These are phyloP conservation scores for Scolopax mira DNA, from an alignment of 2,113 vertebrate species.

Conservation along the genomic window DNA sequence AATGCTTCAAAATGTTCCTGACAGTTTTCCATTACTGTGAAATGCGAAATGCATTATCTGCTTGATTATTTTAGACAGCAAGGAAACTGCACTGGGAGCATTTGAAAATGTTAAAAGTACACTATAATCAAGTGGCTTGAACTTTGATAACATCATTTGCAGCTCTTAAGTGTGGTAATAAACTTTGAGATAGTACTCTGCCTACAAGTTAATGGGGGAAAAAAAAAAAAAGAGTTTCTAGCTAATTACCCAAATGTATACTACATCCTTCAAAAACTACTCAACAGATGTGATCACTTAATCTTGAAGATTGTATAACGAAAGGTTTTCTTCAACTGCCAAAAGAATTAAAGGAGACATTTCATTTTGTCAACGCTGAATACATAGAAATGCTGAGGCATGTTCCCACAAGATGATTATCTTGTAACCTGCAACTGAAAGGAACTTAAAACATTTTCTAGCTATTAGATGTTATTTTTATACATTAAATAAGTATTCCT, in stretches of 20 bases:
- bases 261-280: neutral
- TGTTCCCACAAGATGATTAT: neutral
- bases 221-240: neutral
- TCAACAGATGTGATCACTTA: neutral
- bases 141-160: neutral
- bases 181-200: neutral
- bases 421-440: neutral
- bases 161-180: neutral
- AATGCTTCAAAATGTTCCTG: neutral
- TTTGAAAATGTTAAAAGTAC: neutral
- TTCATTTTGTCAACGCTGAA: neutral
- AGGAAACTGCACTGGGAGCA: neutral
- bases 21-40: neutral
- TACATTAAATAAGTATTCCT: neutral
- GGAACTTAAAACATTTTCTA: slow-evolving; percentile 2
- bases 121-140: neutral
- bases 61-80: slow-evolving; percentile 16
- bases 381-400: neutral
- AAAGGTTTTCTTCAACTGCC: slow-evolving; percentile 6
- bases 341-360: neutral
- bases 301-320: neutral
- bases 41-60: slow-evolving; percentile 12
- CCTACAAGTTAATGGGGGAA: neutral
- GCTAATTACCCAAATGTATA: neutral
- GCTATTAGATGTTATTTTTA: neutral